Conservation (phyloP, 2,113 vertebrate species). For the Coracopsis vasa region DNA sequence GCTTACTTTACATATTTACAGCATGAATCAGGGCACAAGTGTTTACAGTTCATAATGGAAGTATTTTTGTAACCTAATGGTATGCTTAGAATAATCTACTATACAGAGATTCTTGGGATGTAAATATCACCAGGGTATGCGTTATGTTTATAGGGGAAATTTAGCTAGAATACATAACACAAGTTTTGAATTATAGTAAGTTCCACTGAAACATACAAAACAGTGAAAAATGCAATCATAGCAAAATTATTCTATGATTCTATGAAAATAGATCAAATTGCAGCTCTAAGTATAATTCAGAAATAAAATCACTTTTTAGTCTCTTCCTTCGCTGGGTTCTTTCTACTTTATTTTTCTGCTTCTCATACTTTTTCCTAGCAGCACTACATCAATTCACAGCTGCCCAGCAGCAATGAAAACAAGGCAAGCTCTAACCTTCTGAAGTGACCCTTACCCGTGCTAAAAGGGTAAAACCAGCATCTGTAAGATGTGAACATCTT, state of each 20-base stretch:
- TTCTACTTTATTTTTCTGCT: not conserved
- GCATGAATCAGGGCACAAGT: not conserved
- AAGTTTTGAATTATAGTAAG: not conserved
- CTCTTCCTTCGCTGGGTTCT: not conserved
- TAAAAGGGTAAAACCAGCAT: constrained; percentile 88
- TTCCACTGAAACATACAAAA: not conserved
- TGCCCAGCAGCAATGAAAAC: not conserved
- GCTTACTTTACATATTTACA: not conserved
- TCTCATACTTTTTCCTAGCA: not conserved
- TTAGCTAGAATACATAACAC: not conserved
- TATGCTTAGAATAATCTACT: not conserved
- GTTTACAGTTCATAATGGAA: not conserved
- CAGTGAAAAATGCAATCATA: not conserved
- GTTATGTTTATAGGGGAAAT: not conserved
- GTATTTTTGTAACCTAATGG: not conserved
- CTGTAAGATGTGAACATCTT: constrained; percentile 90
- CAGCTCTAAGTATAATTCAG: not conserved
- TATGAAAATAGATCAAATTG: not conserved
- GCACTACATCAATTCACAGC: not conserved
- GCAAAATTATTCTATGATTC: not conserved
- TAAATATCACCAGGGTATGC: not conserved
- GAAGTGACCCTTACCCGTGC: constrained; percentile 80
- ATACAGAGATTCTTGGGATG: not conserved
- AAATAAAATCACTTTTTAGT: not conserved
- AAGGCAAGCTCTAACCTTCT: not conserved